Conservation (phyloP, 2,888 invertebrate species). For the Xestobium rufovillosum region DNA sequence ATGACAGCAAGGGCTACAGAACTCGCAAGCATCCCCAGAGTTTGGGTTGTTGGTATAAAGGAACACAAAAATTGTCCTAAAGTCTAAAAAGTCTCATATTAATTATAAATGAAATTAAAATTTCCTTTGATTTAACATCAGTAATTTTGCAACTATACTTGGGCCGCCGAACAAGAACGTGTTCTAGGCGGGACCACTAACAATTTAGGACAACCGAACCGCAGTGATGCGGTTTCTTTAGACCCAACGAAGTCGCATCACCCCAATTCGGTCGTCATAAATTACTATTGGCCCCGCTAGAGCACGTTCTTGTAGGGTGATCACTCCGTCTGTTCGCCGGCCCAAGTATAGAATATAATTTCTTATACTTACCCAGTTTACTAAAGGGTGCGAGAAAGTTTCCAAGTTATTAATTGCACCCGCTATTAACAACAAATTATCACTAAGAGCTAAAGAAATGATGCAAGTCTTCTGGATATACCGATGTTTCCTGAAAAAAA, state of each 20-base stretch:
- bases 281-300: no score
- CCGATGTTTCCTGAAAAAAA: constrained; percentile 42
- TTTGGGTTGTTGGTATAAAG: constrained; percentile 46
- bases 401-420: constrained; percentile 35
- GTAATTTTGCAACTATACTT: no score
- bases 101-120: no score
- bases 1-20: constrained; percentile 49
- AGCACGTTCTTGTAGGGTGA: no score
- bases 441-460: constrained; percentile 46
- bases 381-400: constrained; percentile 31
- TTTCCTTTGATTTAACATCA: no score
- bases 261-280: no score
- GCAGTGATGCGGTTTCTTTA: no score
- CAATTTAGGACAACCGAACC: no score
- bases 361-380: constrained; percentile 36
- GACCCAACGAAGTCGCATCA: no score
- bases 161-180: no score
- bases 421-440: constrained; percentile 39
- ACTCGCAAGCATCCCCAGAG: constrained; percentile 46
- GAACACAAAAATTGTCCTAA: constrained; percentile 46
- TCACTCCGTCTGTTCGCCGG: no score
- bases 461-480: constrained; percentile 47
- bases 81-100: constrained; percentile 35
- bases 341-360: constrained; percentile 26
- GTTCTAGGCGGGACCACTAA: no score